Evolutionary conservation across 2,797 vertebrate genomes (phyloP), one percentile per base, ranked within the genome.

Genomic region (Semotilus atromaculatus): DNA sequence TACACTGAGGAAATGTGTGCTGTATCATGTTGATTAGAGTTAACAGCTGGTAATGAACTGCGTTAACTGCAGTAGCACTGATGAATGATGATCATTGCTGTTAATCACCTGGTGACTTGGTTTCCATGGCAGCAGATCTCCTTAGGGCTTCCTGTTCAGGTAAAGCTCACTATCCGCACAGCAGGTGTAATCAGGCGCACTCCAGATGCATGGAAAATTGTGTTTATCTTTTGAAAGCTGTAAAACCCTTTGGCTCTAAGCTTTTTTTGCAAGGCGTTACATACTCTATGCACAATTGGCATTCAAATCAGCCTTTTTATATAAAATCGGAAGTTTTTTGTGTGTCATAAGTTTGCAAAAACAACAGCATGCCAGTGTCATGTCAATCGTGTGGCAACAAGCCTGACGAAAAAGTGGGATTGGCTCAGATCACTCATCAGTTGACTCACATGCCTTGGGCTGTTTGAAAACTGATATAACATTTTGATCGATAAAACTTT

Each of bases 331-430:
- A 75, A 64, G 62, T 53, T 40, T 29, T 4, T 73, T 14, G 18
- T 43, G 64, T 34, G 64, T 70, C 64, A 70, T 58, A 13, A 58
- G 18, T 34, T 58, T 71, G 74, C 36, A 58, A 60, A 83, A 70
- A 34, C 26, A 58, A 67, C 48, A 13, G 40, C 58, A 64, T 80
- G 45, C 43, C 29, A 36, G 1, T 67, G 71, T 83, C 71, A 51
- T 7, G 5, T 75, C 58, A 51, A 14, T 73, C 73, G 23, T 82
- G 85, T 86, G 76, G 77, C 38, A 80, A 78, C 85, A 82, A 76
- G 74, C 83, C 36, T 34, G 74, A 64, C 0, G 7, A 48, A 66
- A 74, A 53, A 29, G 21, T 71, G 45, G 67, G 71, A 80, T 64
- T 55, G 29, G 72, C 40, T 71, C 7, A 13, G 53, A 66, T 86